phyloP scores from a whole-genome alignment of 2,797 vertebrate species.

The Dallia pectoralis region DNA sequence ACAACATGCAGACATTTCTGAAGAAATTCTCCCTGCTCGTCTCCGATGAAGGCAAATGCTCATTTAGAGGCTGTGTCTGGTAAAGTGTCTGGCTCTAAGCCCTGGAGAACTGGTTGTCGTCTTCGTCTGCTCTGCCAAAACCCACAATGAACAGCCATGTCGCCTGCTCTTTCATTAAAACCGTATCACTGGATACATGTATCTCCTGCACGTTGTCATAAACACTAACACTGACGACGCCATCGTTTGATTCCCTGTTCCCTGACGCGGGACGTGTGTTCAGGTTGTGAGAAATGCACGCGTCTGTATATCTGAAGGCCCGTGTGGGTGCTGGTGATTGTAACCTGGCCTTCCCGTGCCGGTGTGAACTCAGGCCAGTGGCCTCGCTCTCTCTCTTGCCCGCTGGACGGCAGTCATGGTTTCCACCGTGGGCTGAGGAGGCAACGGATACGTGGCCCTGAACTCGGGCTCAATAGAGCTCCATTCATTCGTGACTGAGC shows the following conservation, averaged over 20 bases:
- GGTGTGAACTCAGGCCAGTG: constrained; percentile 27
- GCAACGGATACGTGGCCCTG: constrained; percentile 35
- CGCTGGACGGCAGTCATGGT: constrained; percentile 62
- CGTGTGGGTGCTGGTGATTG: neutral
- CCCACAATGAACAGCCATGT: neutral
- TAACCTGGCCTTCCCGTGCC: constrained; percentile 30
- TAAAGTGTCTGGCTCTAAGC: constrained; percentile 29
- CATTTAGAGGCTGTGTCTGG: constrained; percentile 21
- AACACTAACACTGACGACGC: constrained; percentile 19
- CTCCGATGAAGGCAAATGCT: constrained; percentile 21
- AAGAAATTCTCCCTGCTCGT: constrained; percentile 24
- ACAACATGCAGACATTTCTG: constrained; percentile 29
- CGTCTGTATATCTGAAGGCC: constrained; percentile 29
- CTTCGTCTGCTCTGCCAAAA: constrained; percentile 28
- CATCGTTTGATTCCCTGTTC: constrained; percentile 25
- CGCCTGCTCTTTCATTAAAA: constrained; percentile 4
- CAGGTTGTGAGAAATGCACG: constrained; percentile 16
- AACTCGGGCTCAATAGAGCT: constrained; percentile 56
- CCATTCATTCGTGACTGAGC: constrained; percentile 70
- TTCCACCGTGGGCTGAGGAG: constrained; percentile 67
- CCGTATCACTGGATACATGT: neutral
- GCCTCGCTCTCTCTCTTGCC: constrained; percentile 52
- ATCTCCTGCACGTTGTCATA: constrained; percentile 32
- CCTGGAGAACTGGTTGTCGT: constrained; percentile 23
- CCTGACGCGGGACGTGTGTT: constrained; percentile 23